phyloP scores from a whole-genome alignment of 2,888 invertebrate genomes.

The Rotaria sp. region DNA sequence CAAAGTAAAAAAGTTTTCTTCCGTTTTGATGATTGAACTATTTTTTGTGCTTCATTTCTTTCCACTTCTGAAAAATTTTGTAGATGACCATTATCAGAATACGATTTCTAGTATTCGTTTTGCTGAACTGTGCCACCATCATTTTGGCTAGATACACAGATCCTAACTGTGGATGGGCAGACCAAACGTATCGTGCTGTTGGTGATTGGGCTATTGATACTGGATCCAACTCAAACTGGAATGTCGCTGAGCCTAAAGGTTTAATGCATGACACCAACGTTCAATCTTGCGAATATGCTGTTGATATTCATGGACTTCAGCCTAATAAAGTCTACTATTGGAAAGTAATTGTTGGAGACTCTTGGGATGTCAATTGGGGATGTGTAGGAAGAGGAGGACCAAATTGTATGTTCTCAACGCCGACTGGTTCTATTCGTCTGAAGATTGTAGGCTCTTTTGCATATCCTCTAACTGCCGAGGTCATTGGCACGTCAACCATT shows the following conservation, averaged over 20 bases:
- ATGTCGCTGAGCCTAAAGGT: constrained; percentile 35
- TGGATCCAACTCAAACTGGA: constrained; percentile 35
- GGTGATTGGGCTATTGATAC: constrained; percentile 40
- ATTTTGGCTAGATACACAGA: neutral
- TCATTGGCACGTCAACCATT: neutral
- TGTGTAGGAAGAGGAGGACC: neutral
- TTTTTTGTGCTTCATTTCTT: too few relatives aligned
- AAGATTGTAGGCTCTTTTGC: constrained; percentile 16
- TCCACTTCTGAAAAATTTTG: neutral
- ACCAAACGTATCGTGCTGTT: constrained; percentile 7
- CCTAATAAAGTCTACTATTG: constrained; percentile 33
- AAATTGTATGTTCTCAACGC: neutral
- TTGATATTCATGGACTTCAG: constrained; percentile 35
- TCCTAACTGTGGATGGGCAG: constrained; percentile 4
- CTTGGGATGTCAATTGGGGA: constrained; percentile 27
- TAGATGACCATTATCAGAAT: neutral
- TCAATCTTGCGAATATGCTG: constrained; percentile 36
- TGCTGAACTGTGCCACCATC: neutral
- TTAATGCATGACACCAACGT: constrained; percentile 31
- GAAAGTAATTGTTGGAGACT: constrained; percentile 37
- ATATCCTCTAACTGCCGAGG: neutral
- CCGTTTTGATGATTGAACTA: neutral
- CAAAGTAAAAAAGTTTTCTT: too few relatives aligned
- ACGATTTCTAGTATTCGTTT: neutral
- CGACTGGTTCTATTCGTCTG: neutral